These are phyloP conservation scores for Petrolisthes manimaculis DNA, from an alignment of 2,888 invertebrate genomes.

Conservation along the genomic window DNA sequence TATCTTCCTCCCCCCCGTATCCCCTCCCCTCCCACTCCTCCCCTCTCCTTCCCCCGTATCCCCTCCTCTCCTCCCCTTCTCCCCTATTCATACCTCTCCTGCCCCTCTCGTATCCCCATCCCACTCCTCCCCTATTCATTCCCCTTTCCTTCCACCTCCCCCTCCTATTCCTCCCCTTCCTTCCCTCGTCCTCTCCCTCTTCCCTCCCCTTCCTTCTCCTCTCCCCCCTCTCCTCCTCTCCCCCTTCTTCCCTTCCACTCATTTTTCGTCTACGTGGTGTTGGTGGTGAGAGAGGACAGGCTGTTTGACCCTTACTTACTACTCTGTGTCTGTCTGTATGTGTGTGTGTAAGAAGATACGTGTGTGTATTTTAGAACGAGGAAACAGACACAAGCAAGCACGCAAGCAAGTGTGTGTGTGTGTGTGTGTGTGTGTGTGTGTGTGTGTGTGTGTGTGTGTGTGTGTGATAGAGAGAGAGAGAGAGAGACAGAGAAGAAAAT, in stretches of 20 bases:
- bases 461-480: too few relatives aligned
- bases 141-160: background rate
- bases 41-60: background rate
- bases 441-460: too few relatives aligned
- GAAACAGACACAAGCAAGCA: too few relatives aligned
- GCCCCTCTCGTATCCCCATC: background rate
- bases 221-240: background rate
- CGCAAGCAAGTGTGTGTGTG: too few relatives aligned
- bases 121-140: background rate
- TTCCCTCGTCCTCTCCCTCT: background rate
- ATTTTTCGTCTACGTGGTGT: background rate
- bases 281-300: too few relatives aligned
- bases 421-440: too few relatives aligned
- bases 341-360: too few relatives aligned
- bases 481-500: too few relatives aligned
- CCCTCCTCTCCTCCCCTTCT: background rate
- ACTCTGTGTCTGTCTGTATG: too few relatives aligned
- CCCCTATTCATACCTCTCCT: background rate
- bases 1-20: background rate
- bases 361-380: too few relatives aligned
- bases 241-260: background rate
- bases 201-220: background rate
- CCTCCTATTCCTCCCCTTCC: slow-evolving; percentile 2
- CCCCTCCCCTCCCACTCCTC: background rate
- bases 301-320: too few relatives aligned